Conservation (phyloP, 1,140 invertebrate genomes). For the Aplysia californica region DNA sequence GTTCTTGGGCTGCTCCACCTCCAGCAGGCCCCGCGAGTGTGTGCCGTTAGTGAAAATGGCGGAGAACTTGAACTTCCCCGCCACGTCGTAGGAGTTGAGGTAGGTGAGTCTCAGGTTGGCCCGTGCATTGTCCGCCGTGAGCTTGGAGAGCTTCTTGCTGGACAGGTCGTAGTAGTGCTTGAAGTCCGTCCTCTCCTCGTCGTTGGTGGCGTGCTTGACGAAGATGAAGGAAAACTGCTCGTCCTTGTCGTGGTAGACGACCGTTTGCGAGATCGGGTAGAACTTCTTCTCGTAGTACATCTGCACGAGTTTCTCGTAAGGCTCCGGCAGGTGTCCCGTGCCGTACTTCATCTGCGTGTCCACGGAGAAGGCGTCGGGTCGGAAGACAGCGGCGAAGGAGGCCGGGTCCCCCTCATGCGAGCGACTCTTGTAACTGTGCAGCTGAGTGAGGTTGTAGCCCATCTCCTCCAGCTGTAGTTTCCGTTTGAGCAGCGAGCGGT, state of each 20-base stretch:
- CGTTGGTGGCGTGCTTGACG: slow-evolving; percentile 39
- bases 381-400: slow-evolving; percentile 53
- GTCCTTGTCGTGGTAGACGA: slow-evolving; percentile 44
- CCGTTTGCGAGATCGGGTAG: slow-evolving; percentile 52
- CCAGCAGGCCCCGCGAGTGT: slow-evolving; percentile 3
- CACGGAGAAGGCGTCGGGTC: slow-evolving; percentile 43
- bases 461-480: slow-evolving; percentile 49
- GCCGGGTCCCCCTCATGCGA: slow-evolving; percentile 41
- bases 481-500: slow-evolving; percentile 41
- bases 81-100: slow-evolving; percentile 50
- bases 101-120: slow-evolving; percentile 44
- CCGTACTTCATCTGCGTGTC: slow-evolving; percentile 54
- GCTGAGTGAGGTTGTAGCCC: slow-evolving; percentile 54
- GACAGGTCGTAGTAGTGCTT: slow-evolving; percentile 49
- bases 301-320: slow-evolving; percentile 52
- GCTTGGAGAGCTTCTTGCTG: slow-evolving; percentile 34
- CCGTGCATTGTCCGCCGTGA: slow-evolving; percentile 36
- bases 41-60: slow-evolving; percentile 52
- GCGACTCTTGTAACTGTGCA: slow-evolving; percentile 56
- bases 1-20: background rate
- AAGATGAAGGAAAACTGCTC: slow-evolving; percentile 55
- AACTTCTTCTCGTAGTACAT: slow-evolving; percentile 55
- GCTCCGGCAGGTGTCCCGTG: slow-evolving; percentile 51
- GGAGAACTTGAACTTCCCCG: slow-evolving; percentile 52
- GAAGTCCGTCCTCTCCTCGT: slow-evolving; percentile 38